phyloP scores from a whole-genome alignment of 1,140 invertebrate genomes.

The Dufourea novaeangliae region DNA sequence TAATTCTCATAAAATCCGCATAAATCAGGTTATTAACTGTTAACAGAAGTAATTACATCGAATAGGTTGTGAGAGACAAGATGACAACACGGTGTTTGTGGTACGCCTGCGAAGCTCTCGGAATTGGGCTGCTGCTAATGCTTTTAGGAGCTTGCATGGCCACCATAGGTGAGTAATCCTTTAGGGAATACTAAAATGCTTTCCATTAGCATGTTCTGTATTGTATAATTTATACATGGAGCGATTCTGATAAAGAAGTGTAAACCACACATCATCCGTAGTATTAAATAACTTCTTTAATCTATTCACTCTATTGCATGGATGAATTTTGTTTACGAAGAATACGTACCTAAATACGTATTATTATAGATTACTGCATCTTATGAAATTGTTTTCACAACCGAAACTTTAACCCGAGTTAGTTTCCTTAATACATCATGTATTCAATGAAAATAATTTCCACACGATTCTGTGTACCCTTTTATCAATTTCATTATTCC shows the following conservation, averaged over 20 bases:
- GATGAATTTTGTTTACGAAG: background rate
- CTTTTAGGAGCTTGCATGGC: slow-evolving; percentile 94
- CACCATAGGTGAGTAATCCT: slow-evolving; percentile 87
- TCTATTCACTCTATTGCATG: background rate
- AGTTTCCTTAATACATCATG: too few relatives aligned
- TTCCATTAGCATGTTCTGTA: background rate
- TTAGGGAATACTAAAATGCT: background rate
- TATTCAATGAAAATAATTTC: too few relatives aligned
- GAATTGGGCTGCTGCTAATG: slow-evolving; percentile 91
- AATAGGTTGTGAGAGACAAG: slow-evolving; percentile 89
- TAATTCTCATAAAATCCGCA: too few relatives aligned
- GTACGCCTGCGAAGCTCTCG: slow-evolving; percentile 94
- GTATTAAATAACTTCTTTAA: background rate
- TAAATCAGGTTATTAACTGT: slow-evolving; percentile 64
- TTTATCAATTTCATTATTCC: too few relatives aligned
- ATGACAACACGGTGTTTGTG: slow-evolving; percentile 93
- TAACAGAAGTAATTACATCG: slow-evolving; percentile 73
- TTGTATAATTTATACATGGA: background rate
- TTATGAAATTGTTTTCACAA: too few relatives aligned
- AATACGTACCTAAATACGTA: background rate
- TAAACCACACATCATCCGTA: background rate
- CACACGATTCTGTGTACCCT: too few relatives aligned
- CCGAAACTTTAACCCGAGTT: too few relatives aligned
- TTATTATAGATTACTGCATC: too few relatives aligned
- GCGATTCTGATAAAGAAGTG: background rate